phyloP scores from a whole-genome alignment of 2,888 invertebrate genomes.

The Micoletzkya japonica region DNA sequence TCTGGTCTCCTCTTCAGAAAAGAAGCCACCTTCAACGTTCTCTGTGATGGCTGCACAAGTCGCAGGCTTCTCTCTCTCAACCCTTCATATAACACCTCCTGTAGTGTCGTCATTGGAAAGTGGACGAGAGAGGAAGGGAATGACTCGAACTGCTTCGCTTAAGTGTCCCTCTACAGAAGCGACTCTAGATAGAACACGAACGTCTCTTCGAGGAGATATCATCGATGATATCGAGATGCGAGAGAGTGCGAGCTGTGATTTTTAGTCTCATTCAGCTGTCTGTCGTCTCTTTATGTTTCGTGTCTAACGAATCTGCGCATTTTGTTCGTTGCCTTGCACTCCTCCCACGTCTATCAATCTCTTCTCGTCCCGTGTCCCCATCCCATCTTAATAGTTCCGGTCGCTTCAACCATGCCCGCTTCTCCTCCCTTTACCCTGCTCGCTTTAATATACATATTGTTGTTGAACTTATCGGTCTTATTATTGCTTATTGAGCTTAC shows the following conservation, averaged over 20 bases:
- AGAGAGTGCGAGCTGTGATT: conserved; percentile 33
- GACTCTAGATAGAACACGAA: not conserved
- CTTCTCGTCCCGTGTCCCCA: too few relatives aligned
- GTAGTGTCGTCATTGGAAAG: not conserved
- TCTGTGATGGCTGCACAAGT: conserved; percentile 26
- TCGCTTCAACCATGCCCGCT: too few relatives aligned
- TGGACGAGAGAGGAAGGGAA: not conserved
- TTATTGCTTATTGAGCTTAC: too few relatives aligned
- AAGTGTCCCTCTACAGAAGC: conserved; percentile 3
- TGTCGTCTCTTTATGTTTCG: too few relatives aligned
- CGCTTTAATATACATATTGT: too few relatives aligned
- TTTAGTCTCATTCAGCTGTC: conserved; percentile 9
- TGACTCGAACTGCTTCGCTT: conserved; percentile 6
- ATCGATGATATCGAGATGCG: conserved; percentile 29
- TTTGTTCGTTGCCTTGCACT: too few relatives aligned
- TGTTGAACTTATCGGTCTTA: too few relatives aligned
- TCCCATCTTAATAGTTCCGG: too few relatives aligned
- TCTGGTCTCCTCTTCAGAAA: conserved; percentile 1
- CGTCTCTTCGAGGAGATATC: conserved; percentile 15
- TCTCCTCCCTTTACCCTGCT: too few relatives aligned
- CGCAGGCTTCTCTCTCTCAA: conserved; percentile 16
- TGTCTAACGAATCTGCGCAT: too few relatives aligned
- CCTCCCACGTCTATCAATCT: too few relatives aligned
- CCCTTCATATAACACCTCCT: conserved; percentile 16
- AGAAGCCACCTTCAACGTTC: conserved; percentile 8